Base-by-base conservation (phyloP, 2,888 invertebrate genomes). In the Nematopogon swammerdamellus region DNA sequence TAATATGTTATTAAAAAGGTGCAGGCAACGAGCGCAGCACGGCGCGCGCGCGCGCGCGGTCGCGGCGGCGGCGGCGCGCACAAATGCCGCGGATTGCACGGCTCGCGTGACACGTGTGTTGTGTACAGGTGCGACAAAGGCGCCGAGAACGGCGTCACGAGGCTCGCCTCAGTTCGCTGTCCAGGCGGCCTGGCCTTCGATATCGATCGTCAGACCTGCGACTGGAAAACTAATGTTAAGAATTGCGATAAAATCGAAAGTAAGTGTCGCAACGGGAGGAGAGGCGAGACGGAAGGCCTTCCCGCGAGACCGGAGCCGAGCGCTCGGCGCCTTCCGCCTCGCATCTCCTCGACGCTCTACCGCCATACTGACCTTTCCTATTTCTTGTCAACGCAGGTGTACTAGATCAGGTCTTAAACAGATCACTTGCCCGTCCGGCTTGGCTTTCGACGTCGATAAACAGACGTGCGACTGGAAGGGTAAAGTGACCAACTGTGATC, bases 401-500 rank as follows among this genome's bases (percentile, higher is more conserved):
- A 93, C 92, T 85, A 91, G 88, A 84, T 91, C 92, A 84, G 92
- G 92, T 85, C 89, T 93, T 85, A 92, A 92, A 90, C 91, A 92
- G 87, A 92, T 95, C 85, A 92, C 92, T 83, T 95, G 95, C 84
- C 95, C 95, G 77, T 92, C 92, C 79, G 95, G 95, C 84, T 86
- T 95, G 87, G 89, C 94, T 84, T 95, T 95, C 87, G 95, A 95
- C 87, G 88, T 95, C 85, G 91, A 92, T 85, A 95, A 94, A 86
- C 95, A 95, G 86, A 95, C 95, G 79, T 95, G 95, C 85, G 94
- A 95, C 87, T 95, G 95, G 95, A 95, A 94, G 87, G 93, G 92
- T 85, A 93, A 95, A 88, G 95, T 95, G 85, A 88, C 84, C 85
- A 95, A 91, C 89, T 95, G 95, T 89, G 91, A 93, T 85, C 90